Conservation (phyloP, 2,797 vertebrate species). For the Meda fulgida region DNA sequence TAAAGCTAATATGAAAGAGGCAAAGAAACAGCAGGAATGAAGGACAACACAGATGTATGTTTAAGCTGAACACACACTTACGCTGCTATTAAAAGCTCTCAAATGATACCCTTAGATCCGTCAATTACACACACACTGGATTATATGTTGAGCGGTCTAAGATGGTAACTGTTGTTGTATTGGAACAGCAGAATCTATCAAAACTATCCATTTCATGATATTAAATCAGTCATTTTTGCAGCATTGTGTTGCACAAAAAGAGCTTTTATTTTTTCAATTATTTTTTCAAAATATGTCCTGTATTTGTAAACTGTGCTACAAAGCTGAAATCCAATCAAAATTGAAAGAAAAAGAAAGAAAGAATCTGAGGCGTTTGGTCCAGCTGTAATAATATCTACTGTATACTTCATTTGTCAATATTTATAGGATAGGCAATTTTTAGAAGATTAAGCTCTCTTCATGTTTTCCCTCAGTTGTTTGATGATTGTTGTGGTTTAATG, state of each 20-base stretch:
- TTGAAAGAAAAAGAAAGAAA: too few species aligned
- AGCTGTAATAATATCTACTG: not conserved
- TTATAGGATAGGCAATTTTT: not conserved
- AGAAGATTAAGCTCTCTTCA: not conserved
- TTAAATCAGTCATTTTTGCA: not conserved
- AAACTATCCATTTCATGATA: not conserved
- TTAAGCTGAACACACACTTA: too few species aligned
- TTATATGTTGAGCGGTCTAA: too few species aligned
- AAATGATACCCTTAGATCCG: too few species aligned
- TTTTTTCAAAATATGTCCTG: not conserved
- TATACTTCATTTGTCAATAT: not conserved
- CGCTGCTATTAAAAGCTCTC: too few species aligned
- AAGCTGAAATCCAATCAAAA: not conserved
- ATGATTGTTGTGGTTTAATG: slow-evolving; percentile 10
- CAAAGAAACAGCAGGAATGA: too few species aligned
- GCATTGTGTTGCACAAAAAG: not conserved
- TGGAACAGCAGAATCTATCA: not conserved
- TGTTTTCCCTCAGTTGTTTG: not conserved
- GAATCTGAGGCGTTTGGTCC: too few species aligned
- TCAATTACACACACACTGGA: too few species aligned
- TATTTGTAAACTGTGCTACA: not conserved
- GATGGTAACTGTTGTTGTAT: too few species aligned
- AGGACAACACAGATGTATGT: too few species aligned
- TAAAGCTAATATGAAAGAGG: too few species aligned
- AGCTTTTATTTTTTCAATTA: not conserved